Evolutionary conservation across 2,888 invertebrate species (phyloP), one percentile per base, ranked within the genome.

Genomic region (Ceraclea dissimilis): DNA sequence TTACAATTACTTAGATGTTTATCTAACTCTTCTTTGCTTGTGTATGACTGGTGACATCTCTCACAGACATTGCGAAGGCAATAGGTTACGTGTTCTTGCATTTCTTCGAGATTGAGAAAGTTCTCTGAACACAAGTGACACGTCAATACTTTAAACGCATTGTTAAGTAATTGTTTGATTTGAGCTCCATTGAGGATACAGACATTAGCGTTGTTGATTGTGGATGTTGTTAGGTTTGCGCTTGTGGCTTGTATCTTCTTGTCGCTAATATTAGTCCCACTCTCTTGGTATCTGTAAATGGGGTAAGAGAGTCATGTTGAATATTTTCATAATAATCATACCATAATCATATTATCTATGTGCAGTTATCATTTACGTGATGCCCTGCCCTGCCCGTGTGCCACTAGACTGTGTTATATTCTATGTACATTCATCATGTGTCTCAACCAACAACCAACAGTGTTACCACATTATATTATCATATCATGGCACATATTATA

Each of bases 271-370:
- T 39, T 8, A n/a, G 39, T 55, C 51, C 52, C 57, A 49, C 51
- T 49, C 26, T 58, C 57, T 54, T 54, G 57, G 34, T 49, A 58
- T 58, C 57, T 58, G 57, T 31, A 57, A 57, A 57, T 48, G 39
- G 52, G 57, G 49, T 49, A 57, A 57, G 44, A 57, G 44, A 57
- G 31, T 49, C 52, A 53, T 49, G 57, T 57, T 57, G 52, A 57
- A 57, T 53, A 57, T 46, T 34, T 56, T 17, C 46, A 39, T 39
- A 8, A 39, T 39, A 39, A 39, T n/a, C 39, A 39, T 16, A 31
- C 31, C 6, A 31, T 11, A 8, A 8, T 8, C 11, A 8, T 8
- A 31, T 31, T 31, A 31, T 31, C 31, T 8, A 31, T 6, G 31
- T 31, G 31, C 8, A 8, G 31, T 6, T 8, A 31, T 31, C 31